phyloP scores from a whole-genome alignment of 1,140 invertebrate species.

The Cotesia vestalis region DNA sequence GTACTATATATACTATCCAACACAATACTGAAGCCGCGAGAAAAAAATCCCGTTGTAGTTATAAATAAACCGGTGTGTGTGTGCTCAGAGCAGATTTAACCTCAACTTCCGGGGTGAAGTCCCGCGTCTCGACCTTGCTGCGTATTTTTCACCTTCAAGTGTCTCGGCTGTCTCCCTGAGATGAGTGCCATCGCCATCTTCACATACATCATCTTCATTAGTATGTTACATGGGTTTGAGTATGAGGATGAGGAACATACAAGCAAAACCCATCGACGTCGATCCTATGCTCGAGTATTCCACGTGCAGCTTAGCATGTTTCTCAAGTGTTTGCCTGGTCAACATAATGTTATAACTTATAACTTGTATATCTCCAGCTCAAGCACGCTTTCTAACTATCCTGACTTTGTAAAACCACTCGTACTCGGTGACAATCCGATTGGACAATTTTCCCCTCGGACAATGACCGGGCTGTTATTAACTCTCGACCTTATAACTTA shows the following conservation, averaged over 20 bases:
- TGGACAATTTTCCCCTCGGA: neutral
- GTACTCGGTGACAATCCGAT: neutral
- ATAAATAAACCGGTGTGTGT: constrained; percentile 18
- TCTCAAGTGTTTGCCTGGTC: constrained; percentile 30
- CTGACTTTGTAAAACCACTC: no score
- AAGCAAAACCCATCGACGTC: no score
- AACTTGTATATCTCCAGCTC: constrained; percentile 28
- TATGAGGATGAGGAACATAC: neutral
- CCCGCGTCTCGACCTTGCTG: constrained; percentile 3
- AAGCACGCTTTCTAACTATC: constrained; percentile 21
- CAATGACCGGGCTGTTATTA: neutral
- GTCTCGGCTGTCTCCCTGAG: neutral
- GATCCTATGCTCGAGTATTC: neutral
- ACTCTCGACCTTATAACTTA: no score
- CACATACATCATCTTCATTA: no score
- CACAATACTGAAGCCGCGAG: no score
- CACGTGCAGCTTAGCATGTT: neutral
- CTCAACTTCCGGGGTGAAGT: constrained; percentile 10
- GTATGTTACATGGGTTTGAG: neutral
- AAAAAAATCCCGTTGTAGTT: constrained; percentile 12
- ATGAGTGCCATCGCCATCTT: no score
- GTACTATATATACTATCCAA: no score
- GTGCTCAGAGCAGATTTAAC: neutral
- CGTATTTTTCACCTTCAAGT: constrained; percentile 15
- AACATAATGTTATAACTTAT: constrained; percentile 19